Evolutionary conservation across 2,797 vertebrate genomes (phyloP).

Genomic region (Sebastes miniatus): DNA sequence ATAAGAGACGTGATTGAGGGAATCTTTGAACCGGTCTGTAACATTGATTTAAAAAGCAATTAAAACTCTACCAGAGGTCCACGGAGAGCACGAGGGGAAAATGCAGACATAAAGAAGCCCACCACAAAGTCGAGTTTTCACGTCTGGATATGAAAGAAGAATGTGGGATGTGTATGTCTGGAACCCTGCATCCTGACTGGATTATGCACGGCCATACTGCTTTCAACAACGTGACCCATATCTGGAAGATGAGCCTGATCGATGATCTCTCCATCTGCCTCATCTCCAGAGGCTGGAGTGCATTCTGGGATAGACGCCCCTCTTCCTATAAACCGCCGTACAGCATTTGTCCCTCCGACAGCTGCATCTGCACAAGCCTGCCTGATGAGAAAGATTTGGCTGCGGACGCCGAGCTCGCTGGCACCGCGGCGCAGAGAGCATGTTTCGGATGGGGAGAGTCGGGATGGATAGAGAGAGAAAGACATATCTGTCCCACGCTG

Average conservation of each 20-base stretch:
- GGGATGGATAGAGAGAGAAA: conserved; percentile 48
- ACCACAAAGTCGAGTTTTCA: conserved; percentile 2
- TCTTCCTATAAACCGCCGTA: conserved; percentile 52
- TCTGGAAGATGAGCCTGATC: conserved; percentile 61
- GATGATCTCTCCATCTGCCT: conserved; percentile 64
- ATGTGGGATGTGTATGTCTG: conserved; percentile 18
- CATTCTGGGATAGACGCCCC: conserved; percentile 50
- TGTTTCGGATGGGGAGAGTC: conserved; percentile 56
- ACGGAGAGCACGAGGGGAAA: conserved; percentile 12
- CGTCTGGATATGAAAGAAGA: conserved; percentile 4
- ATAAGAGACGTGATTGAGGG: conserved; percentile 33
- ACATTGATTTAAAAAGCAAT: conserved; percentile 40
- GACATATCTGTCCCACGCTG: conserved; percentile 73
- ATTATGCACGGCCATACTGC: conserved; percentile 34
- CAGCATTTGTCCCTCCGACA: conserved; percentile 55
- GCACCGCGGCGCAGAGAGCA: conserved; percentile 43
- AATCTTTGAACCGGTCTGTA: conserved; percentile 28
- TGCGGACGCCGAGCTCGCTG: conserved; percentile 36
- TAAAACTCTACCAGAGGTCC: conserved; percentile 35
- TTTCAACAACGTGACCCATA: conserved; percentile 56
- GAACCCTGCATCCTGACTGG: conserved; percentile 34
- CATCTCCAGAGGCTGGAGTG: conserved; percentile 40
- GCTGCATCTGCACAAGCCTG: conserved; percentile 66
- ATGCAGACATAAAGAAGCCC: conserved; percentile 14
- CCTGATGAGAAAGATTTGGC: conserved; percentile 68